A percentile compares a stretch with the other conserved stretches of the same genome.
Conservation (phyloP, 2,888 invertebrate species). For the Philereme transversata region DNA sequence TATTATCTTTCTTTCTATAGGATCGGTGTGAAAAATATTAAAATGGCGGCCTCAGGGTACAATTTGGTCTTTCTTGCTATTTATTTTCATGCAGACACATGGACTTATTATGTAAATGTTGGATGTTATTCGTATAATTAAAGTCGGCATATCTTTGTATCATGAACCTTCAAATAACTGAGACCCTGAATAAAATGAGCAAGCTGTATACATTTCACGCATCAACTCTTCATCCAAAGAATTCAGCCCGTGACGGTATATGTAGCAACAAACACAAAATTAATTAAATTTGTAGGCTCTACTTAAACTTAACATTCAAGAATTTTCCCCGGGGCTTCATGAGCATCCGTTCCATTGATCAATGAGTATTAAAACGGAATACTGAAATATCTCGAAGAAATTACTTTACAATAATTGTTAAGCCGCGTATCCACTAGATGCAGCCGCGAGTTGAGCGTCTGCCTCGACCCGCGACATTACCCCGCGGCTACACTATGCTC, state of each 20-base stretch:
- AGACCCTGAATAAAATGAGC: too few relatives aligned
- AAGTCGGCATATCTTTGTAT: too few relatives aligned
- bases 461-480: too few relatives aligned
- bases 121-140: too few relatives aligned
- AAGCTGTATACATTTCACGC: neutral
- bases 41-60: too few relatives aligned
- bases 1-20: too few relatives aligned
- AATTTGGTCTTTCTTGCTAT: too few relatives aligned
- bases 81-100: too few relatives aligned
- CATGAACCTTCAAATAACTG: too few relatives aligned
- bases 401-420: conserved; percentile 9
- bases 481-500: too few relatives aligned
- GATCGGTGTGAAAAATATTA: too few relatives aligned
- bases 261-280: conserved; percentile 2
- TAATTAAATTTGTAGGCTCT: conserved; percentile 9
- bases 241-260: neutral
- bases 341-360: conserved; percentile 8
- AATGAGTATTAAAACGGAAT: conserved; percentile 6
- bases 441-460: neutral
- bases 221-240: neutral
- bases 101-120: too few relatives aligned
- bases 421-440: neutral
- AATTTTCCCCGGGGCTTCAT: conserved; percentile 3
- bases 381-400: conserved; percentile 7
- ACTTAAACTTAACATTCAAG: neutral